phyloP scores from a whole-genome alignment of 2,888 invertebrate genomes.

The Drosophila basisetae region DNA sequence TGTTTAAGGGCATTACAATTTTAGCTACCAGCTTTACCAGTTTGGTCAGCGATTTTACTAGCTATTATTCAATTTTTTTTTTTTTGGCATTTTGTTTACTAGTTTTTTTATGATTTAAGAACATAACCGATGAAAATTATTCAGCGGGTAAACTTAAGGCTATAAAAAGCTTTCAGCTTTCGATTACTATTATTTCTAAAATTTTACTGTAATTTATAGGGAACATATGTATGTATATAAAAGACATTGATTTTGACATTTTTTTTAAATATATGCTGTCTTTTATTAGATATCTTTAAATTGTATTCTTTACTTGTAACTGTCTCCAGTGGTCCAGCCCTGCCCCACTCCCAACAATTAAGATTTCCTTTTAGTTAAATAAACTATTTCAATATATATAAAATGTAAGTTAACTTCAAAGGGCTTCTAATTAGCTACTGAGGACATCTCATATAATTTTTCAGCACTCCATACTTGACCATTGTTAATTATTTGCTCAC shows the following conservation, averaged over 20 bases:
- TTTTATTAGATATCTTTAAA: not conserved
- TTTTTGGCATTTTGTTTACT: not conserved
- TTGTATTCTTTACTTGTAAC: not conserved
- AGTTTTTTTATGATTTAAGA: not conserved
- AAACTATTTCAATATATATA: not conserved
- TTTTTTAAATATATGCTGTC: not conserved
- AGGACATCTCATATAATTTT: not conserved
- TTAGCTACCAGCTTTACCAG: not conserved
- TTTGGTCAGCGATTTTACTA: not conserved
- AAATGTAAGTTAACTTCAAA: not conserved
- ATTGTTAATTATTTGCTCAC: not conserved
- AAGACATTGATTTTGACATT: not conserved
- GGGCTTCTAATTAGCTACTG: not conserved
- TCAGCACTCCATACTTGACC: not conserved
- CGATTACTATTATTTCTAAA: not conserved
- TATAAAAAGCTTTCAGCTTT: not conserved
- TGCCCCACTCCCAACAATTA: fast-evolving
- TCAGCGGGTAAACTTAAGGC: not conserved
- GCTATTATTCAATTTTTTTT: not conserved
- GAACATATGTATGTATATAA: not conserved
- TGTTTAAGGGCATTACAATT: constrained; percentile 19
- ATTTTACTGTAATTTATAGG: not conserved
- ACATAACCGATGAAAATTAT: not conserved
- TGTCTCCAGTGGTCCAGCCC: not conserved
- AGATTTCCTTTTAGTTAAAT: not conserved